phyloP scores from a whole-genome alignment of 64 coral and sea anemone species.

The Stichodactyla helianthus region DNA sequence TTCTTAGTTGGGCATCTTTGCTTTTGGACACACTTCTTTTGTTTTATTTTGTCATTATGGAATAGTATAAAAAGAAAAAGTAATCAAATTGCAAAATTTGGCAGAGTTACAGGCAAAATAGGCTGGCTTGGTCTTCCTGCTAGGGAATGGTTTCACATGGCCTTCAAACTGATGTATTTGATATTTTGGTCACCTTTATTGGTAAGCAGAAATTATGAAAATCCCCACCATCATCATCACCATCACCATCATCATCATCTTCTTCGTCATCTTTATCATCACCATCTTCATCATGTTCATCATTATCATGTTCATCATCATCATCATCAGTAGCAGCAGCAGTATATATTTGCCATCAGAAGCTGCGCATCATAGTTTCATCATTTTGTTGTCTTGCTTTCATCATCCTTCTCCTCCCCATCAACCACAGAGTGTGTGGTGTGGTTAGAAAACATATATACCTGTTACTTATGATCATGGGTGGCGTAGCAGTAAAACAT shows the following conservation, averaged over 20 bases:
- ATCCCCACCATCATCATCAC: no score
- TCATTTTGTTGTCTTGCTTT: no score
- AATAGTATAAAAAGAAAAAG: neutral
- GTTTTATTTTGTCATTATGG: neutral
- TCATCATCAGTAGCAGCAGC: no score
- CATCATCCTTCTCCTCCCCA: no score
- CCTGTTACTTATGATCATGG: no score
- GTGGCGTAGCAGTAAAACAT: no score
- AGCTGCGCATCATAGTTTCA: no score
- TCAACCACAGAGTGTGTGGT: no score
- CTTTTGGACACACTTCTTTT: conserved; percentile 1
- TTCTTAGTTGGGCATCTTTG: neutral
- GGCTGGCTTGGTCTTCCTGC: neutral
- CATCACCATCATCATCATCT: neutral
- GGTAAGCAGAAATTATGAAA: neutral
- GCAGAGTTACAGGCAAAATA: neutral
- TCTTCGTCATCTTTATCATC: no score
- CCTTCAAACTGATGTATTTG: neutral
- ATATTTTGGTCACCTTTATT: neutral
- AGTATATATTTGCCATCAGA: neutral
- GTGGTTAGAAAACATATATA: no score
- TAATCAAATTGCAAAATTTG: neutral
- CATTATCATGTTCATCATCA: no score
- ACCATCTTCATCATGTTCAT: no score
- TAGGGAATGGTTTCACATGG: neutral